Conservation (phyloP, 2,797 vertebrate species). For the Enteromius argenteus region DNA sequence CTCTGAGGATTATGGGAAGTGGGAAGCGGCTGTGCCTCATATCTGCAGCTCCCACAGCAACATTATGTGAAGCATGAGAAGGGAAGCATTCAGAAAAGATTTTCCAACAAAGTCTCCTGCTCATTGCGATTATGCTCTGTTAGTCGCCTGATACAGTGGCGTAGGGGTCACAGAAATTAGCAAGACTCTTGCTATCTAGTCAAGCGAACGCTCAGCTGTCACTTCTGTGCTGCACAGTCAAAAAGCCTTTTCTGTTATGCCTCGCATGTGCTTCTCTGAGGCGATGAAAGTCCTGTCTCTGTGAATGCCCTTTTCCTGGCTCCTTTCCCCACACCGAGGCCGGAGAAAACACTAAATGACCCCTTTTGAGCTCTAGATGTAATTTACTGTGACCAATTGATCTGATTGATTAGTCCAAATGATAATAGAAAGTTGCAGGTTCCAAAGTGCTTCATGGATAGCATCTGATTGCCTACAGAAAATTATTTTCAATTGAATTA, state of each 20-base stretch:
- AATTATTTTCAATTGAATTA: background rate
- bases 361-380: slow-evolving; percentile 11
- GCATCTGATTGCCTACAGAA: background rate
- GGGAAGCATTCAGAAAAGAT: slow-evolving; percentile 26
- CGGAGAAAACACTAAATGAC: slow-evolving; percentile 29
- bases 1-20: slow-evolving; percentile 47
- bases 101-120: slow-evolving; percentile 24
- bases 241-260: slow-evolving; percentile 40
- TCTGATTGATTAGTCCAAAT: slow-evolving; percentile 2
- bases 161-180: slow-evolving; percentile 43
- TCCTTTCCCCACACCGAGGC: slow-evolving; percentile 24
- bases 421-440: background rate
- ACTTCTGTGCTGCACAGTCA: slow-evolving; percentile 7
- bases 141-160: background rate
- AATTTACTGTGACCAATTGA: background rate
- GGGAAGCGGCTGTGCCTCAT: slow-evolving; percentile 18
- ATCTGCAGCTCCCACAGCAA: slow-evolving; percentile 35
- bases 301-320: slow-evolving; percentile 27
- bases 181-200: slow-evolving; percentile 31
- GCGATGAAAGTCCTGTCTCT: slow-evolving; percentile 32
- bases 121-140: background rate
- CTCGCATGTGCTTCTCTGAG: slow-evolving; percentile 43
- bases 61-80: slow-evolving; percentile 43
- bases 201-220: slow-evolving; percentile 48
- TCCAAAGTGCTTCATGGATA: background rate